phyloP scores from a whole-genome alignment of 2,113 vertebrate genomes.

The Stigmatopora nigra region DNA sequence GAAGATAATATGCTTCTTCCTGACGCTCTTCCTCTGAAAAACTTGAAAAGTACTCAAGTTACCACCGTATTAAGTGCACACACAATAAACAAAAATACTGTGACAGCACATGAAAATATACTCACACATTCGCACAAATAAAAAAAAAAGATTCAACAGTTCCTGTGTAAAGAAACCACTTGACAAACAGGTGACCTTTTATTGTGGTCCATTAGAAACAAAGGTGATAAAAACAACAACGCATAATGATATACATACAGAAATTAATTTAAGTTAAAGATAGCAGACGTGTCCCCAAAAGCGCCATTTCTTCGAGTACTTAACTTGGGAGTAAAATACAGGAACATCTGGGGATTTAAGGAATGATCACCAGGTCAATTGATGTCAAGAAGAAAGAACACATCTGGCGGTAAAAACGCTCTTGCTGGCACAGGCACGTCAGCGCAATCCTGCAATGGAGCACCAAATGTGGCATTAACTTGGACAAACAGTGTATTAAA shows the following conservation, averaged over 20 bases:
- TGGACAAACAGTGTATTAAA: conserved; percentile 23
- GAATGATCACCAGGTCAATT: conserved; percentile 52
- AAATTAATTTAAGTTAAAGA: conserved; percentile 62
- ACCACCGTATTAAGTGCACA: background rate
- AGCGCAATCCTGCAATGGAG: conserved; percentile 50
- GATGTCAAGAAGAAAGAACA: conserved; percentile 37
- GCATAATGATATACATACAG: conserved; percentile 56
- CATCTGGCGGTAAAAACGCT: conserved; percentile 31
- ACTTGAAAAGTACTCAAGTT: background rate
- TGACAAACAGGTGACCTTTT: conserved; percentile 50
- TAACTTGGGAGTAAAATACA: conserved; percentile 21
- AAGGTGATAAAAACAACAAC: conserved; percentile 63
- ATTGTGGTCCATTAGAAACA: conserved; percentile 65
- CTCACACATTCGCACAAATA: background rate
- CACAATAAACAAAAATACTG: background rate
- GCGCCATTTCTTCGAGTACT: conserved; percentile 36
- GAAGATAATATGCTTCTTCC: conserved; percentile 48
- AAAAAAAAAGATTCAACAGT: background rate
- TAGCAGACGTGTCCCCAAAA: conserved; percentile 52
- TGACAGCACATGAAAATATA: background rate
- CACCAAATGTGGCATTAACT: conserved; percentile 38
- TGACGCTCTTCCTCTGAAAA: conserved; percentile 4
- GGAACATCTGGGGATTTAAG: conserved; percentile 22
- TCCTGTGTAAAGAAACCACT: too few relatives aligned
- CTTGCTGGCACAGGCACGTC: conserved; percentile 11